Evolutionary conservation across 2,888 invertebrate genomes (phyloP), one percentile per base, ranked within the genome.

Genomic region (Nomada flava): DNA sequence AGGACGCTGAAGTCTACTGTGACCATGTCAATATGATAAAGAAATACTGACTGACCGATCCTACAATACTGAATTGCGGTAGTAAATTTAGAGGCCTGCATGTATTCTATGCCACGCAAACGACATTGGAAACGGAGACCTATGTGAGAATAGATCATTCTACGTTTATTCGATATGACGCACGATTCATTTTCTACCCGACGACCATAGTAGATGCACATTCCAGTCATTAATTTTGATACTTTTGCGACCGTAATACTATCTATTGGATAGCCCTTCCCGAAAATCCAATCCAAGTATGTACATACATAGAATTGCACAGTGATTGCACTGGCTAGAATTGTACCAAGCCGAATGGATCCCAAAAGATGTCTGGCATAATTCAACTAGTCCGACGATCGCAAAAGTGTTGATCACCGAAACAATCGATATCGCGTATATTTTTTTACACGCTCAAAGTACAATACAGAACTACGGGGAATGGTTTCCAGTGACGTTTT

Each of bases 401-500:
- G 64, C 69, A 67, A 64, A 57, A 73, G 78, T 52, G 68, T 73
- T 52, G 59, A 64, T 53, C 36, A 57, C 11, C 50, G 78, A 60
- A 68, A 57, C 50, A 20, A 75, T 57, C 84, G 71, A 85, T 72
- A 79, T 62, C 67, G 55, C 57, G 62, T 77, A 62, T 77, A 80
- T 80, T 77, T 80, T 80, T 71, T 77, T 79, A 79, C 79, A 64
- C 13, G 63, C 67, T 80, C 62, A n/a, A 57, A 42, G 50, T 53
- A 52, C 63, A 64, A 68, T 68, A 63, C 70, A 53, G 65, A 68
- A 60, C 29, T 63, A 53, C 53, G 57, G 69, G 64, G 42, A 26
- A 71, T 36, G 53, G 79, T 88, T 86, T 79, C 88, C 86, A 82
- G 72, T 86, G 71, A 64, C 75, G 79, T 86, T 86, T 74, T 50